Base-by-base conservation (phyloP, 2,113 vertebrate genomes). In the Perca flavescens region DNA sequence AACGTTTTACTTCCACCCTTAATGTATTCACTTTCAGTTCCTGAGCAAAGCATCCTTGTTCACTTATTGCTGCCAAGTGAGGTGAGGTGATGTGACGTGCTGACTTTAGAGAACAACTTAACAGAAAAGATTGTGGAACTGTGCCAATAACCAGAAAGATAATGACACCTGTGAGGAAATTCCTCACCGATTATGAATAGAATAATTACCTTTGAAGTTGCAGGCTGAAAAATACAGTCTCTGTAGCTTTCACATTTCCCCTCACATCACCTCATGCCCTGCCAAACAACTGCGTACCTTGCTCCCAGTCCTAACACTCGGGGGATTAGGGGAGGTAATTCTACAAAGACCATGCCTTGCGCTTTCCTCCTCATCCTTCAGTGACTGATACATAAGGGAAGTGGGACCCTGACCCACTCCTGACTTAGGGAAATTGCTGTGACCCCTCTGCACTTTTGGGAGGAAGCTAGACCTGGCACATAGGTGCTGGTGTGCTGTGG, bases 371-470 rank as follows among this genome's bases (percentile, higher is more conserved):
- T 91, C 87, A 86, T 90, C 91, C 91, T 90, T 90, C 87, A 91
- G 79, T 94, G 93, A 94, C 90, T 92, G 91, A 95, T 94, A 87
- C 77, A 71, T 89, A 91, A 86, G 88, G 94, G 92, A 94, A 95
- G 90, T 88, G 85, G 69, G 84, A 92, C 82, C 86, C 87, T 91
- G 92, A 94, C 91, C 94, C 63, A 64, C 79, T 92, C 90, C 82
- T 92, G 92, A 94, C 93, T 93, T 63, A 72, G 92, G 95, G 95
- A 95, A 95, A 95, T 95, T 94, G 91, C 91, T 89, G 82, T 93
- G 94, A 96, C 94, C 94, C 90, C 88, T 84, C 67, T 70, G 71
- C 28, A 68, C 89, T 94, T 93, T 90, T 85, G 89, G 90, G 92
- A 94, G 92, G 90, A 94, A 95, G 93, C 90, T 85, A 89, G 83